These are phyloP conservation scores for Ahaetulla prasina DNA, from an alignment of 2,113 vertebrate genomes.

Conservation along the genomic window DNA sequence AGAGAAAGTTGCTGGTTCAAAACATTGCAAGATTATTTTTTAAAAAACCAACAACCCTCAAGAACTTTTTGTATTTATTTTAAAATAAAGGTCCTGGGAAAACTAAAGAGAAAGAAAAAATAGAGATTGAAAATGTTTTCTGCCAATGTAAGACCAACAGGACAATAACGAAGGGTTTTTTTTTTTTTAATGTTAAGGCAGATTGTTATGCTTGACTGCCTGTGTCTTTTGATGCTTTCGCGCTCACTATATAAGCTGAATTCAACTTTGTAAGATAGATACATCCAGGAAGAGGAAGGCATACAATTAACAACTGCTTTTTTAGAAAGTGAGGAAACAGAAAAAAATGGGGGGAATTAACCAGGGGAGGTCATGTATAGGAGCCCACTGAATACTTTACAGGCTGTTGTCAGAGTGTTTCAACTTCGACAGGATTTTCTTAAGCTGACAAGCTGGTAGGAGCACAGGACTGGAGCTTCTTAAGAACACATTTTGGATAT, in stretches of 20 bases:
- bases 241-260: neutral
- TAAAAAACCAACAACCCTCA: neutral
- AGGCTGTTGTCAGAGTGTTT: neutral
- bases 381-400: neutral
- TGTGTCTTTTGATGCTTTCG: neutral
- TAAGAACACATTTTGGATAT: neutral
- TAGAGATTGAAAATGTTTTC: neutral
- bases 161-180: neutral
- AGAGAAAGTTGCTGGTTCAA: neutral
- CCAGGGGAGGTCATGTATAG: neutral
- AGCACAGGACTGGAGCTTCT: neutral
- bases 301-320: neutral
- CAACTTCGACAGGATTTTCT: neutral
- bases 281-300: neutral
- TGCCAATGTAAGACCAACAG: neutral
- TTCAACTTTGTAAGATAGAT: neutral
- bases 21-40: neutral
- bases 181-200: neutral
- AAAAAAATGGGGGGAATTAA: neutral
- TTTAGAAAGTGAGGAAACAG: neutral
- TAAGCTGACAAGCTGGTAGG: neutral
- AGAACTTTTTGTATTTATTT: no score
- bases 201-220: neutral
- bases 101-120: neutral
- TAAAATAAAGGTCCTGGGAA: neutral